Percentiles rank a stretch among this genome's conserved stretches.
phyloP scores from a whole-genome alignment of 2,888 invertebrate species.

The Phortica okadai region DNA sequence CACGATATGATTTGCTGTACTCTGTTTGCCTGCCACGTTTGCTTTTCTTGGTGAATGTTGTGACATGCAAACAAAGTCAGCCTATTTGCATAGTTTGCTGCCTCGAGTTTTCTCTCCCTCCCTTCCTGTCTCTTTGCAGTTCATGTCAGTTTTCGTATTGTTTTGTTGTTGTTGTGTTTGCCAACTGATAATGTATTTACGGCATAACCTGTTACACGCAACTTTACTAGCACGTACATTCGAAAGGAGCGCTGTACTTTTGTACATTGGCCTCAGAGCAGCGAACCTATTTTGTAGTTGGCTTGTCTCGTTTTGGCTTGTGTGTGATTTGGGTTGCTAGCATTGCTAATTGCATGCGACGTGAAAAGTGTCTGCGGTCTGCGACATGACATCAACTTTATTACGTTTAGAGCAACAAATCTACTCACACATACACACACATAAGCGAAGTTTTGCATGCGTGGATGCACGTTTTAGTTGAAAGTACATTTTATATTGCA shows the following conservation, averaged over 20 bases:
- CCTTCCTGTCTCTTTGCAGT: background rate
- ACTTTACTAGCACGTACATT: background rate
- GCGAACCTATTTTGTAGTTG: background rate
- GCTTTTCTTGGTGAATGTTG: background rate
- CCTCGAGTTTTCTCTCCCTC: background rate
- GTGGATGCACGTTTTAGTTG: background rate
- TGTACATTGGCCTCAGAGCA: background rate
- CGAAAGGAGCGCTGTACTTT: background rate
- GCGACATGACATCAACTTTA: constrained; percentile 33
- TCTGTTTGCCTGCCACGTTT: background rate
- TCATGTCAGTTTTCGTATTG: background rate
- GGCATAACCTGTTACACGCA: constrained; percentile 31
- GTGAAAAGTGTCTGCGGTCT: constrained; percentile 33
- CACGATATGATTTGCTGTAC: too few species aligned
- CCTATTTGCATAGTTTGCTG: constrained; percentile 18
- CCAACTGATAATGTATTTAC: constrained; percentile 29
- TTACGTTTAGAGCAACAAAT: constrained; percentile 2
- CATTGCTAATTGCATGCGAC: constrained; percentile 34
- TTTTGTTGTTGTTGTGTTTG: background rate
- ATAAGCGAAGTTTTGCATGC: background rate
- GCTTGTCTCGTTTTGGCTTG: background rate
- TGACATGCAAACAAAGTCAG: constrained; percentile 22
- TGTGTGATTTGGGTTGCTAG: constrained; percentile 1
- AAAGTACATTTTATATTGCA: constrained; percentile 26
- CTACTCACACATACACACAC: background rate